Conservation (phyloP, 2,888 invertebrate genomes). For the Hyalella azteca region DNA sequence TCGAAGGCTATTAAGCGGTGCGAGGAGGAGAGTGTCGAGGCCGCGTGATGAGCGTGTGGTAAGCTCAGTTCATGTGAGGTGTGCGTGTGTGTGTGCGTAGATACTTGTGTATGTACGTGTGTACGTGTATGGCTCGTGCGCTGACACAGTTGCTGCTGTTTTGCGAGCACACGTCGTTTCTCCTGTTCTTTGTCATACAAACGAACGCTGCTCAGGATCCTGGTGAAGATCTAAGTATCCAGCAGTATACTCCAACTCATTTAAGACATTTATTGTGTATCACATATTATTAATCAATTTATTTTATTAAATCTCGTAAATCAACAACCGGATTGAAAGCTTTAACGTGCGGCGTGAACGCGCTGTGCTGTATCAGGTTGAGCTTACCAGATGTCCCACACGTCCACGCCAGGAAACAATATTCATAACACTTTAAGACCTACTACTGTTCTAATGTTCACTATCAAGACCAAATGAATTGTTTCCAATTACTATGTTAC, state of each 20-base stretch:
- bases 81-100: not conserved
- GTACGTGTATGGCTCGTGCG: not conserved
- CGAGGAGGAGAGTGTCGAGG: not conserved
- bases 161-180: too few species aligned
- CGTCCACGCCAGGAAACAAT: not conserved
- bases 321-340: too few species aligned
- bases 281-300: too few species aligned
- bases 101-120: too few species aligned
- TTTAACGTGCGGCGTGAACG: not conserved
- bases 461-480: not conserved
- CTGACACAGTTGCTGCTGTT: too few species aligned
- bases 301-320: too few species aligned
- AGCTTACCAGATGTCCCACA: not conserved
- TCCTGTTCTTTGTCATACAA: too few species aligned
- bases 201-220: too few species aligned
- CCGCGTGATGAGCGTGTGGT: slow-evolving; percentile 19
- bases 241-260: too few species aligned
- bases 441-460: not conserved
- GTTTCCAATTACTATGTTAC: not conserved
- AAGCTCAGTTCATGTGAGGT: not conserved
- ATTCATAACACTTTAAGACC: not conserved
- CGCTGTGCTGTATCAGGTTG: not conserved
- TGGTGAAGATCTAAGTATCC: too few species aligned
- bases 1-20: too few species aligned
- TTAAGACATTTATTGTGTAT: too few species aligned